phyloP scores from a whole-genome alignment of 2,113 vertebrate species.

The Larimichthys crocea region DNA sequence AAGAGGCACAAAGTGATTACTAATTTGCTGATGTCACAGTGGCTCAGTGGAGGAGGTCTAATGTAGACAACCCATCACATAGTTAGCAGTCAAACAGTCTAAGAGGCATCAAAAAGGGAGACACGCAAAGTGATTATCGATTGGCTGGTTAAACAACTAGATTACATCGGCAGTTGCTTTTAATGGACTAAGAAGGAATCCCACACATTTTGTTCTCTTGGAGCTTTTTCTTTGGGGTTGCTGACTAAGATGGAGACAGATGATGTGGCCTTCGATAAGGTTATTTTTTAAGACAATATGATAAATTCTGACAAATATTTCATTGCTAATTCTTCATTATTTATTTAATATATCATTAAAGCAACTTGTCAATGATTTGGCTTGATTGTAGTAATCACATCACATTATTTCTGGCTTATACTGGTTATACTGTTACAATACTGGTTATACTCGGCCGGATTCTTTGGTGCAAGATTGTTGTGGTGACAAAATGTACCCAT shows the following conservation, averaged over 20 bases:
- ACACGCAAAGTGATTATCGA: constrained; percentile 53
- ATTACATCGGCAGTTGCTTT: constrained; percentile 51
- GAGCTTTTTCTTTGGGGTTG: neutral
- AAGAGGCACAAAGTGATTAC: constrained; percentile 25
- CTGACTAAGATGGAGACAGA: no score
- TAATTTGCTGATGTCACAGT: constrained; percentile 39
- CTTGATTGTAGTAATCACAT: neutral
- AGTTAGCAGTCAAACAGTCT: constrained; percentile 32
- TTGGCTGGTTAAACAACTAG: constrained; percentile 61
- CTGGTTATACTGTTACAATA: neutral
- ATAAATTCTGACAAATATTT: neutral
- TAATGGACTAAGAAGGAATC: constrained; percentile 41
- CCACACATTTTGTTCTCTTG: constrained; percentile 23
- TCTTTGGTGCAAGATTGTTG: neutral
- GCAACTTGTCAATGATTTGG: neutral
- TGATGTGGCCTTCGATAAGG: neutral
- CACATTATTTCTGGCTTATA: neutral
- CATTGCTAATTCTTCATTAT: neutral
- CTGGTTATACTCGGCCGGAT: neutral
- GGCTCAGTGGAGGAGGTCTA: constrained; percentile 18
- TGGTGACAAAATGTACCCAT: no score
- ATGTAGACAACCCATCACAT: constrained; percentile 26
- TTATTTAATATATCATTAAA: neutral
- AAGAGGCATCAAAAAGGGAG: constrained; percentile 41
- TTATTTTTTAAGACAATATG: neutral